Base-by-base conservation (phyloP, 2,797 vertebrate species). In the Chrysocyon brachyurus region DNA sequence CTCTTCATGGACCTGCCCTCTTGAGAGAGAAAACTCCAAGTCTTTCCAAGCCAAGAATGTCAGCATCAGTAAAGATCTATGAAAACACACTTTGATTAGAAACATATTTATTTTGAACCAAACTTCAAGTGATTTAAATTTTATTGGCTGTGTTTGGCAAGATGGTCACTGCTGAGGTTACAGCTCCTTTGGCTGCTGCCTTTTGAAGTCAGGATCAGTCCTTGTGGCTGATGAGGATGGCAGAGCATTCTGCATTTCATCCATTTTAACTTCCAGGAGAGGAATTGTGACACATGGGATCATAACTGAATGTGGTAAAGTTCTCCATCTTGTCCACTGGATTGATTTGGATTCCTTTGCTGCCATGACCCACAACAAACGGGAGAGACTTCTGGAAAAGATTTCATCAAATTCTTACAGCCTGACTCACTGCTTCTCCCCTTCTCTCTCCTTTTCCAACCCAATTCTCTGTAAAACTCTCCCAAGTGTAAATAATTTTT, bases 1-100 rank as follows among this genome's bases (percentile, higher is more conserved):
- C 73, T 70, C 28, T 94, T 85, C 49, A 52, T 59, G 22, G 33
- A 73, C 75, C 52, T 77, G 31, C 21, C 93, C 95, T 94, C 49
- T 8, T 77, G 94, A 46, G 26, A 94, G 84, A 95, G 78, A 72
- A 26, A 97, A 98, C 89, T 61, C 17, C 70, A 66, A 95, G 6
- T 22, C 5, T 57, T n/a, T 72, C 93, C 72, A 22, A 97, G 97
- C 66, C 83, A 97, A 78, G 59, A 96, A 93, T 77, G 40, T 93
- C 87, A 95, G 5, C 49, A 61, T 1, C 89, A 94, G 21, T 85
- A 77, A 95, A 85, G 91, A 93, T 31, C 89, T 97, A 61, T 16
- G 12, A 94, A 97, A 97, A 88, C 1, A 73, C 5, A 12, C 16
- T 82, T 96, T 96, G 89, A 95, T 97, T 97, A 92, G 95, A 98